Conservation (phyloP, 2,797 vertebrate species). For the Macropus fuliginosus region DNA sequence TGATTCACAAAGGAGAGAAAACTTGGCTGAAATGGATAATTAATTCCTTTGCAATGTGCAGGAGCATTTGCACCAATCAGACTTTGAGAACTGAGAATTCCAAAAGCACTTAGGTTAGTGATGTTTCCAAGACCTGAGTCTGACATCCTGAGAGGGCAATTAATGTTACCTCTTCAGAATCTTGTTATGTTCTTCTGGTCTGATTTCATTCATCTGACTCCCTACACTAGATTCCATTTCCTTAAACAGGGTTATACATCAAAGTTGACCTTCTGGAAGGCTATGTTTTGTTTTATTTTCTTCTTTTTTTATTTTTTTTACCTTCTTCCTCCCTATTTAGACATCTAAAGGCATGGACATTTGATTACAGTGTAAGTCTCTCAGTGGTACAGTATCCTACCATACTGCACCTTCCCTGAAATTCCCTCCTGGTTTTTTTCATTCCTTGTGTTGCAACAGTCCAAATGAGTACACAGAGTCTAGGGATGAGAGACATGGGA, state of each 20-base stretch:
- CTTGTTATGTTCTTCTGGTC: background rate
- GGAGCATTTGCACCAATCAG: background rate
- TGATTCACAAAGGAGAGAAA: background rate
- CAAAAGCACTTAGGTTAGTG: background rate
- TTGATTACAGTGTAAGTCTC: background rate
- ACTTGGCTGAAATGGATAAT: no score
- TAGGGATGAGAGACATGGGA: background rate
- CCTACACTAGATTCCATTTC: background rate
- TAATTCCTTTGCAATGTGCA: background rate
- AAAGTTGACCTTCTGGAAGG: background rate
- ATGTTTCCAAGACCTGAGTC: background rate
- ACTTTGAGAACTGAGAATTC: background rate
- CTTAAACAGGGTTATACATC: background rate
- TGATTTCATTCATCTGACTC: background rate
- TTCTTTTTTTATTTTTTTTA: background rate
- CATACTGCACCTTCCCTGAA: background rate
- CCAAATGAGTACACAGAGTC: background rate
- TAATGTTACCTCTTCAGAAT: background rate
- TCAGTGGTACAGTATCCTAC: background rate
- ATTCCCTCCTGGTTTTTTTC: background rate
- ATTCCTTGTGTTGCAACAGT: background rate
- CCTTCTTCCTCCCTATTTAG: background rate
- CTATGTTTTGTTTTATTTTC: constrained; percentile 3
- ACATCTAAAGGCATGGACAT: background rate
- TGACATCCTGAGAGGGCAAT: background rate